These are phyloP conservation scores for Syncerus caffer DNA, from an alignment of 2,797 vertebrate genomes.

Conservation along the genomic window DNA sequence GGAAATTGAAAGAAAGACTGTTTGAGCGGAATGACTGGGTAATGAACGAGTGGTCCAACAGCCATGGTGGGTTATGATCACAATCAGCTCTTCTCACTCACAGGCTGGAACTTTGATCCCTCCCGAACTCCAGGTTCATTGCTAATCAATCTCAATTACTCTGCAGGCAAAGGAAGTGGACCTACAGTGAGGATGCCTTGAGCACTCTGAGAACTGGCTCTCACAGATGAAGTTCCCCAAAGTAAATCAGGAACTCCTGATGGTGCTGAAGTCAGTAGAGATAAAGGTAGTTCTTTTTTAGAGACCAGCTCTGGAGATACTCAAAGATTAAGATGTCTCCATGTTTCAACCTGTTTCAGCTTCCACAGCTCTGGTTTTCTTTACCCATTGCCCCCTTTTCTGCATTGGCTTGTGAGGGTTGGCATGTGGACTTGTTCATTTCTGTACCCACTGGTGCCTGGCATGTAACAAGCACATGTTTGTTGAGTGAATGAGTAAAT, in stretches of 20 bases:
- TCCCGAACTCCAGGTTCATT: neutral
- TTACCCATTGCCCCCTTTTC: neutral
- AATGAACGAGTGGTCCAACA: rapidly evolving
- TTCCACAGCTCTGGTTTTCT: neutral
- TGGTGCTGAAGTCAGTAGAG: rapidly evolving
- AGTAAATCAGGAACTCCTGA: neutral
- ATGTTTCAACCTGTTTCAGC: neutral
- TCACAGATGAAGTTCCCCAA: too few species aligned
- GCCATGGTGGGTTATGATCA: neutral
- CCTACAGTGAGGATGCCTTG: too few species aligned
- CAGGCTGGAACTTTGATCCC: neutral
- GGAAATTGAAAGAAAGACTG: neutral
- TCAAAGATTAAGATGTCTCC: neutral
- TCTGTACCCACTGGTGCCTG: neutral
- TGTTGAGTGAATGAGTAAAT: neutral
- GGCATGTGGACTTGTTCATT: neutral
- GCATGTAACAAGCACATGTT: neutral
- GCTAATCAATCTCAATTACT: neutral
- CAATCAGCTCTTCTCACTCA: neutral
- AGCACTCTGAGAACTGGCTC: neutral
- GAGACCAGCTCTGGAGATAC: neutral
- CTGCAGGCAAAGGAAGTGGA: neutral
- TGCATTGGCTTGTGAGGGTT: neutral
- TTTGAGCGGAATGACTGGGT: neutral
- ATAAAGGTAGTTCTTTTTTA: neutral